Conservation (phyloP, 2,888 invertebrate genomes). For the Troides aeacus region DNA sequence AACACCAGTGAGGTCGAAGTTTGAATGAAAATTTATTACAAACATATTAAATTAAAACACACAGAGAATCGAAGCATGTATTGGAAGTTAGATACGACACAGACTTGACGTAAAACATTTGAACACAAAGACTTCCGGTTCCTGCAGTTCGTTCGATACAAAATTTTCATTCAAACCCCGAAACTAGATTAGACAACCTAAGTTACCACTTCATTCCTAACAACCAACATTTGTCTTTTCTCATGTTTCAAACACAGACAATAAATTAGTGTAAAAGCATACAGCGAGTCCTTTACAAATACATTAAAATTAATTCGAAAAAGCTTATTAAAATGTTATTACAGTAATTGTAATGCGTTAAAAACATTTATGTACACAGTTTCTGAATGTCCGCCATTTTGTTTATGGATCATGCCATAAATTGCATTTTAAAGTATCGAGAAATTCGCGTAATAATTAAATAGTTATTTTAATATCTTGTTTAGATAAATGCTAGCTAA, state of each 20-base stretch:
- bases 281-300: background rate
- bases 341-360: slow-evolving; percentile 1
- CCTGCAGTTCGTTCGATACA: too few relatives aligned
- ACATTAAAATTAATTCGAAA: background rate
- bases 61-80: too few relatives aligned
- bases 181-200: too few relatives aligned
- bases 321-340: slow-evolving; percentile 3
- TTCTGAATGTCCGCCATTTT: background rate
- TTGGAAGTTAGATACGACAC: too few relatives aligned
- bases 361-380: background rate
- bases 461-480: slow-evolving; percentile 17
- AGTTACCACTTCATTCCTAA: background rate
- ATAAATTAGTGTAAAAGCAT: background rate
- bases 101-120: too few relatives aligned
- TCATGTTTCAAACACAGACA: too few relatives aligned
- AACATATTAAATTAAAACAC: too few relatives aligned
- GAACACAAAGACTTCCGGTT: too few relatives aligned
- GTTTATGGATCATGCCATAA: background rate
- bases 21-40: too few relatives aligned
- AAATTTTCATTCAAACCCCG: too few relatives aligned
- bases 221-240: slow-evolving; percentile 4
- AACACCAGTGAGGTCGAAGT: too few relatives aligned
- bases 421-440: slow-evolving; percentile 8
- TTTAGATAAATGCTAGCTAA: slow-evolving; percentile 23
- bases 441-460: slow-evolving; percentile 10